Base-by-base conservation (phyloP, 2,888 invertebrate species). In the Yponomeuta cagnagella region DNA sequence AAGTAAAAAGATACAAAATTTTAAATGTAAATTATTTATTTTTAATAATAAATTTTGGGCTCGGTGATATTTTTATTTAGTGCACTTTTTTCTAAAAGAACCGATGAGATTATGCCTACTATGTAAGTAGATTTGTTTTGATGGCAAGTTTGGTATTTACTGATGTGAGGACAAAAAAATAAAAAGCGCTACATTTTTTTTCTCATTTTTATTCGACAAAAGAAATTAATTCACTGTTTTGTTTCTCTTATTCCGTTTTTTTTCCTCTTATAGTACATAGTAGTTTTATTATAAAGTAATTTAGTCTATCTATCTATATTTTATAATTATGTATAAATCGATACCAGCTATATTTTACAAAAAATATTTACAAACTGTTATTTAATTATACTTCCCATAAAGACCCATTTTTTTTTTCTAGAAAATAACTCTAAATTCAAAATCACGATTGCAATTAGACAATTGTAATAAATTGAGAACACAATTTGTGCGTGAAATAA, bases 151-250 rank as follows among this genome's bases (percentile, higher is more conserved):
- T 12, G 30, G 33, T 33, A 30, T 33, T 31, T 31, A 12, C 48
- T 1, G 48, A 33, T 43, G 48, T 48, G 12, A 23, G n/a, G 68
- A 23, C 9, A 10, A 10, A 3, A 10, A 80, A 85, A 84, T 79
- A 80, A 85, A 84, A 86, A 76, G 80, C 82, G 82, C 78, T 78
- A 81, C 79, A 77, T 23, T 76, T 76, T 76, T 80, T 83, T 78
- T 87, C 80, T 82, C 86, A 81, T 88, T 90, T 89, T 92, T 90
- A 89, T 90, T 91, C 88, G 91, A 90, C 90, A 90, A 92, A 90
- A 90, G 89, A 89, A 90, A 90, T 90, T 87, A 86, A 89, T 91
- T 90, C 88, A 89, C 75, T 83, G 52, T 52, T 52, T 52, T 80
- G 88, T 87, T 89, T 87, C 84, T 84, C 85, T 86, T 85, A 85